Percentiles rank a stretch among this genome's conserved stretches.
Evolutionary conservation across 1,140 invertebrate species (phyloP).

Genomic region (Trachymyrmex cornetzi): DNA sequence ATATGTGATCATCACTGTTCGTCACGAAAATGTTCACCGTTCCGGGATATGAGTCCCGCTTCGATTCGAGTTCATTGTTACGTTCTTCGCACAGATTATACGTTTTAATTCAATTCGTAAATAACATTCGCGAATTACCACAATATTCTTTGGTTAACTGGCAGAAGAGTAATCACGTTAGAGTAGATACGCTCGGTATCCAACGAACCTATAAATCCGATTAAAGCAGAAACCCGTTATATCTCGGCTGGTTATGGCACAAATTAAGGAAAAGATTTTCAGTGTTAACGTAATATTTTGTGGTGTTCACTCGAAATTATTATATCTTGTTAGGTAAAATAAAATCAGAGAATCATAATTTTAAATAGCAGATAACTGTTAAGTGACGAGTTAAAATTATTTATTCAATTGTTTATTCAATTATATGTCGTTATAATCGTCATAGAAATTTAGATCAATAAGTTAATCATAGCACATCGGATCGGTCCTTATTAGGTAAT

Average conservation of each 20-base stretch:
- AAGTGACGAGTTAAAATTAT: not conserved
- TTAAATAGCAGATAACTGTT: not conserved
- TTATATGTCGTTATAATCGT: not conserved
- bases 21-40: conserved; percentile 53
- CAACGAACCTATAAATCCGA: conserved; percentile 72
- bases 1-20: conserved; percentile 78
- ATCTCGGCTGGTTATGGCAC: not conserved
- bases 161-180: conserved; percentile 65
- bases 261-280: conserved; percentile 6
- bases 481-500: conserved; percentile 30
- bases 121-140: conserved; percentile 18
- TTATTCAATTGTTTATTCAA: not conserved
- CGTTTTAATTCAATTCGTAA: conserved; percentile 20
- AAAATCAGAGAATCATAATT: not conserved
- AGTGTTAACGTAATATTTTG: not conserved
- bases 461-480: not conserved
- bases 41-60: conserved; percentile 17
- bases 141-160: conserved; percentile 71
- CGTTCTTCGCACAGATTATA: conserved; percentile 14
- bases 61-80: conserved; percentile 28
- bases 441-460: not conserved
- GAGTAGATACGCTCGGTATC: conserved; percentile 77
- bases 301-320: not conserved
- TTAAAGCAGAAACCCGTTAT: conserved; percentile 14
- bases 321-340: not conserved